These are phyloP conservation scores for mouse (Mus musculus) DNA, from an alignment of 2,113 vertebrate genomes.

Conservation along the genomic window DNA sequence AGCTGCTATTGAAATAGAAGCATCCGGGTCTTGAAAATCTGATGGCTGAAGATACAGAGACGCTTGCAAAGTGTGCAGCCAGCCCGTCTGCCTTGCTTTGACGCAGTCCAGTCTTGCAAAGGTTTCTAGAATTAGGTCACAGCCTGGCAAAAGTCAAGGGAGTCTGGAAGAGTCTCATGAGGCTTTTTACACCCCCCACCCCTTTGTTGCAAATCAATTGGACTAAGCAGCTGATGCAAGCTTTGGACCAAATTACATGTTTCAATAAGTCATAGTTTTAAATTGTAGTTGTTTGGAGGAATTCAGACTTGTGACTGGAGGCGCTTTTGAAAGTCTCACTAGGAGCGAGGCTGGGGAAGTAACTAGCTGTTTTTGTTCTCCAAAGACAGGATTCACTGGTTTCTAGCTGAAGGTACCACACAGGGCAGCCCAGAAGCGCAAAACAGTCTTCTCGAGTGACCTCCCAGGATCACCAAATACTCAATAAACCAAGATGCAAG, in stretches of 20 bases:
- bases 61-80: background rate
- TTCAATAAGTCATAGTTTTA: slow-evolving; percentile 76
- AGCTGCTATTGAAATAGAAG: slow-evolving; percentile 69
- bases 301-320: slow-evolving; percentile 45
- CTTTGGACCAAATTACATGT: slow-evolving; percentile 75
- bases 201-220: slow-evolving; percentile 69
- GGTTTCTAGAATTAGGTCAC: slow-evolving; percentile 82
- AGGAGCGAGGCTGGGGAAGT: background rate
- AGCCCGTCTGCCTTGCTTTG: slow-evolving; percentile 53
- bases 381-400: background rate
- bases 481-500: slow-evolving; percentile 3
- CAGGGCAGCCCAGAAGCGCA: background rate
- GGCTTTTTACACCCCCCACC: slow-evolving; percentile 5
- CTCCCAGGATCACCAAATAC: background rate
- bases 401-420: background rate
- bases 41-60: slow-evolving; percentile 41
- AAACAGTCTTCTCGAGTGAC: background rate
- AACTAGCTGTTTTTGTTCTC: slow-evolving; percentile 44
- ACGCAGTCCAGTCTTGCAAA: slow-evolving; percentile 71
- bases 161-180: slow-evolving; percentile 73
- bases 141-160: slow-evolving; percentile 78
- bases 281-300: slow-evolving; percentile 73
- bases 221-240: slow-evolving; percentile 75
- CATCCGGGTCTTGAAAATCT: slow-evolving; percentile 5
- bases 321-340: slow-evolving; percentile 69